These are phyloP conservation scores for Synaphobranchus kaupii DNA, from an alignment of 2,797 vertebrate species.

Conservation along the genomic window DNA sequence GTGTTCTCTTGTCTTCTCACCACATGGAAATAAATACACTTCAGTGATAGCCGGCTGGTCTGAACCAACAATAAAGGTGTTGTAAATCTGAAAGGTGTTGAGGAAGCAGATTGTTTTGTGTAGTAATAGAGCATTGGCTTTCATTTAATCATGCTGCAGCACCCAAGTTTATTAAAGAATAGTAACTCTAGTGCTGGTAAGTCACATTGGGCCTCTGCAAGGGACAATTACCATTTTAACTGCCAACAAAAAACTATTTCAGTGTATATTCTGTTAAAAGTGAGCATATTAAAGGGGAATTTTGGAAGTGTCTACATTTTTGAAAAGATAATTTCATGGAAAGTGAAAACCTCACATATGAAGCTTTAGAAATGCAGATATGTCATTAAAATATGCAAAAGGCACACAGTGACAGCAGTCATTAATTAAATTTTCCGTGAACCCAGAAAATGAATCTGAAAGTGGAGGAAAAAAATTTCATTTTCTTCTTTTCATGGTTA, in stretches of 20 bases:
- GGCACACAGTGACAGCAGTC: background rate
- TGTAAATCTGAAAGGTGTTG: background rate
- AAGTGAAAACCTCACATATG: background rate
- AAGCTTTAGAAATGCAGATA: conserved; percentile 6
- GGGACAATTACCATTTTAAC: background rate
- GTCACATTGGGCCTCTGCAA: background rate
- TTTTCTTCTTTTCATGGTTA: background rate
- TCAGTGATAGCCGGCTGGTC: background rate
- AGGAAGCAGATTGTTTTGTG: background rate
- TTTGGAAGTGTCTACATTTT: background rate
- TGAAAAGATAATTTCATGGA: background rate
- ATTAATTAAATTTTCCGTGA: background rate
- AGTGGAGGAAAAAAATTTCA: background rate
- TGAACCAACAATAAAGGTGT: background rate
- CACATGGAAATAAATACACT: conserved; percentile 27
- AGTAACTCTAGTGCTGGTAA: background rate
- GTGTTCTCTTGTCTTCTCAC: conserved; percentile 31
- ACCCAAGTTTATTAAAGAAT: background rate
- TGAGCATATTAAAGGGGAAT: background rate
- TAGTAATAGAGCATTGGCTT: no score
- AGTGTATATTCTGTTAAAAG: background rate
- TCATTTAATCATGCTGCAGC: background rate
- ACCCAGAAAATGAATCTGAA: conserved; percentile 14
- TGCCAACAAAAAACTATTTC: background rate
- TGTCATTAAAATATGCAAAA: conserved; percentile 10